Base-by-base conservation (phyloP, 2,797 vertebrate genomes). In the Poeciliopsis presidionis region DNA sequence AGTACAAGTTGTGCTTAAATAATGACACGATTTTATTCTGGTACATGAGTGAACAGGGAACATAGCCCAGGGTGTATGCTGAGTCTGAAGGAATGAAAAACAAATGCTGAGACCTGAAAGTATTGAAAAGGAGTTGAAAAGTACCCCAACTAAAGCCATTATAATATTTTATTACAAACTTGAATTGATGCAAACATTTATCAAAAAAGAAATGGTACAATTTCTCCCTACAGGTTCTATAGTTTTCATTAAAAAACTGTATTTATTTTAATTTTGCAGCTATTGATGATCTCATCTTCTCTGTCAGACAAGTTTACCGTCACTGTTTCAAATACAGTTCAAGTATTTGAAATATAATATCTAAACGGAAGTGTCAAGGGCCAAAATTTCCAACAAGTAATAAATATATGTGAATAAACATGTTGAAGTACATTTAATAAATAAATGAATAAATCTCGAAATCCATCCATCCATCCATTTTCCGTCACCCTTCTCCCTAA, bases 1-100 rank as follows among this genome's bases (percentile, higher is more conserved):
- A 30, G 63, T 71, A 57, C 74, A 2, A 16, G 73, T 47, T 74
- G 69, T 53, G 55, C 47, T 84, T 7, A 2, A 49, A 49, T 47
- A 20, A 83, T 76, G 61, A 69, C 49, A 36, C 41, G 30, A 69
- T 84, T 85, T 80, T 33, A 79, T 78, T 47, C 25, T 33, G 45
- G 41, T 36, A 16, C 33, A 30, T 8, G 18, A 74, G 22, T 61
- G 36, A 25, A 78, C 49, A 45, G 39, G 67, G 73, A 47, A 61
- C n/a, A 70, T 7, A 20, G n/a, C 18, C 5, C 57, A 30, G 28
- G 57, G 22, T 69, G 5, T 43, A 80, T 20, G 49, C 25, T 1
- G 2, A 47, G n/a, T 57, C 63, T 61, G 1, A 28, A 41, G 28
- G 30, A 49, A 28, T 13, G 49, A 49, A 8, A 72, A 46, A 18